Percentiles rank a stretch among this genome's conserved stretches.
Evolutionary conservation across 2,797 vertebrate species (phyloP).

Genomic region (Mallotus villosus): DNA sequence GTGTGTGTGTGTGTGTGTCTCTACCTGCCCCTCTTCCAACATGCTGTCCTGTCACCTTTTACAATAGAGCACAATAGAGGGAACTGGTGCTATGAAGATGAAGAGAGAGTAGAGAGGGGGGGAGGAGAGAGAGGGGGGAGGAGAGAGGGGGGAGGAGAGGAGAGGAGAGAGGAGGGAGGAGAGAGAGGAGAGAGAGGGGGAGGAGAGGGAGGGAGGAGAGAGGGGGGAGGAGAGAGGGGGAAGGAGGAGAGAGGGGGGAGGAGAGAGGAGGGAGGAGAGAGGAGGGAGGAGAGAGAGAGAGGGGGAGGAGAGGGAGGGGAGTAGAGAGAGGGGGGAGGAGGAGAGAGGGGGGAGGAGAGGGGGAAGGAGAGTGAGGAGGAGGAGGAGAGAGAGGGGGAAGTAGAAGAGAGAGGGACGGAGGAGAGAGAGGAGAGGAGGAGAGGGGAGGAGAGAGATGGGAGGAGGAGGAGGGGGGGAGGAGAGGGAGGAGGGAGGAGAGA

Average conservation of each 20-base stretch:
- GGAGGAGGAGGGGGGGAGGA: too few relatives aligned
- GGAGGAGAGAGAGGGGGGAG: background rate
- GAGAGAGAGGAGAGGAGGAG: too few relatives aligned
- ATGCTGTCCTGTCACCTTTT: slow-evolving; percentile 32
- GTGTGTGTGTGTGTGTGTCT: slow-evolving; percentile 17
- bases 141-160: background rate
- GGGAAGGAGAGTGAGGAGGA: background rate
- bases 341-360: too few relatives aligned
- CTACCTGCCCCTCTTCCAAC: slow-evolving; percentile 31
- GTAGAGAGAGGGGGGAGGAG: slow-evolving; percentile 3
- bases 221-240: background rate
- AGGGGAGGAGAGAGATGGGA: too few relatives aligned
- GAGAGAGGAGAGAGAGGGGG: too few relatives aligned
- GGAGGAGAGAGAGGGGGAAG: slow-evolving; percentile 3
- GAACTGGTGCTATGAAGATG: background rate
- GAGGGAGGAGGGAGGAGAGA: slow-evolving; percentile 1
- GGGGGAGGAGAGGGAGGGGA: slow-evolving; percentile 10
- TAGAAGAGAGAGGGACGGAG: background rate
- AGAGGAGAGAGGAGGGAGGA: background rate
- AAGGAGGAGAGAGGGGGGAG: background rate
- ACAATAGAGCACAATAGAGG: background rate
- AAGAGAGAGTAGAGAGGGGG: background rate
- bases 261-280: background rate
- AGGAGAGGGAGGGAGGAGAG: too few relatives aligned
- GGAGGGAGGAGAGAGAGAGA: background rate